Evolutionary conservation across 2,888 invertebrate species (phyloP), one percentile per base, ranked within the genome.

Genomic region (Melanostoma mellinum): DNA sequence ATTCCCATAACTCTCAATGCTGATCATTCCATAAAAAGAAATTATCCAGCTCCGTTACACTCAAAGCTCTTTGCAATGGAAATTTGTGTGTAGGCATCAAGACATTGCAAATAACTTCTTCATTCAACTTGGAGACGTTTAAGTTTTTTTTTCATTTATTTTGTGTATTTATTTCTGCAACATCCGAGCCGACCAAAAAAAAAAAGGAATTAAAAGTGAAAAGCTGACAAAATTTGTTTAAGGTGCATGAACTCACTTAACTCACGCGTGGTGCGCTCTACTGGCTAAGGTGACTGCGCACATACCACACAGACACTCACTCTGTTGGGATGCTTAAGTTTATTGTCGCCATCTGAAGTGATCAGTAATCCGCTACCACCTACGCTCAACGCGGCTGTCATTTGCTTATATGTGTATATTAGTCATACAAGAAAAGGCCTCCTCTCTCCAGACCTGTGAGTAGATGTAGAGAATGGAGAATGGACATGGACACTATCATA

Each of bases 351-450:
- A 84, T 79, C 84, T 75, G 71, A 77, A 75, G 68, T 76, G 86
- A 79, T 79, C 71, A 85, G 71, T 86, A 63, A 82, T 71, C 78
- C 86, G 87, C 87, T 84, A 78, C 86, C 86, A 87, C 88, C 89
- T 88, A 86, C 90, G 88, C 90, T 89, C 88, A 88, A 88, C 89
- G 88, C 89, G 89, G 88, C 89, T 90, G 89, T 89, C 89, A 90
- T 89, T 90, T 90, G 88, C 89, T 89, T 89, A 88, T 90, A 90
- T 88, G 89, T 90, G 89, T 90, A 90, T 90, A 90, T 90, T 90
- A 90, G 89, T 89, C 89, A 85, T 58, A 67, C 63, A 60, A 65
- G 73, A 60, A 33, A n/a, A 60, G 52, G 68, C 56, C 72, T 67
- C 36, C 48, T 67, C 68, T 20, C 20, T 20, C 20, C 20, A 58